phyloP scores from a whole-genome alignment of 2,888 invertebrate species.

The Nasonovia ribisnigri region DNA sequence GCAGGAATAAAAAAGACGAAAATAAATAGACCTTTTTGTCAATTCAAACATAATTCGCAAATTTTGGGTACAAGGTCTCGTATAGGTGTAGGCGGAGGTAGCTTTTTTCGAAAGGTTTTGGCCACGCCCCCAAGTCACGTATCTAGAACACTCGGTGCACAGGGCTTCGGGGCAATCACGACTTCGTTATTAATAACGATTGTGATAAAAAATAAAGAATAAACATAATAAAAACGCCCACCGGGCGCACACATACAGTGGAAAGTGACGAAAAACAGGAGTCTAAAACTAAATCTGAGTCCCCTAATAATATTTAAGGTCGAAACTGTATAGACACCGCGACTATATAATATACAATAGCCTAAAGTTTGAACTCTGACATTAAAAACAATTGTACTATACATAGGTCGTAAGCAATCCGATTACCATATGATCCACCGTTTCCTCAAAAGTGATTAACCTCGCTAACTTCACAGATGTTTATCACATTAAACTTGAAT shows the following conservation, averaged over 20 bases:
- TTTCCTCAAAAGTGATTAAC: constrained; percentile 15
- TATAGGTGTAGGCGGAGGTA: background rate
- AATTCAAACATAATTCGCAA: background rate
- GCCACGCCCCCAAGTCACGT: constrained; percentile 63
- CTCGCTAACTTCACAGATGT: background rate
- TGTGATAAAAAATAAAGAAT: constrained; percentile 53
- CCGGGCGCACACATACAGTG: background rate
- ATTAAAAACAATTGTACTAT: background rate
- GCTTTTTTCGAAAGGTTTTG: constrained; percentile 58
- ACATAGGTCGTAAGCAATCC: background rate
- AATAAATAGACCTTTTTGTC: constrained; percentile 19
- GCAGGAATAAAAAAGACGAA: background rate
- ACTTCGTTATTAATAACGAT: constrained; percentile 62
- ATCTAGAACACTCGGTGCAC: constrained; percentile 52
- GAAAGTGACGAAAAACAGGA: constrained; percentile 46
- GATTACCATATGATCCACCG: background rate
- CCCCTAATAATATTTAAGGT: constrained; percentile 31
- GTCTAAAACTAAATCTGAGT: background rate
- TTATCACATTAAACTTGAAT: background rate
- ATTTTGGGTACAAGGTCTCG: constrained; percentile 56
- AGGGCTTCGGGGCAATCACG: constrained; percentile 60
- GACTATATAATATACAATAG: background rate
- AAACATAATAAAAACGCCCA: constrained; percentile 50
- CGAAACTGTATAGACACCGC: background rate
- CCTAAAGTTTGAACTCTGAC: background rate